Conservation (phyloP, 2,888 invertebrate species). For the Lasioglossum malachurum region DNA sequence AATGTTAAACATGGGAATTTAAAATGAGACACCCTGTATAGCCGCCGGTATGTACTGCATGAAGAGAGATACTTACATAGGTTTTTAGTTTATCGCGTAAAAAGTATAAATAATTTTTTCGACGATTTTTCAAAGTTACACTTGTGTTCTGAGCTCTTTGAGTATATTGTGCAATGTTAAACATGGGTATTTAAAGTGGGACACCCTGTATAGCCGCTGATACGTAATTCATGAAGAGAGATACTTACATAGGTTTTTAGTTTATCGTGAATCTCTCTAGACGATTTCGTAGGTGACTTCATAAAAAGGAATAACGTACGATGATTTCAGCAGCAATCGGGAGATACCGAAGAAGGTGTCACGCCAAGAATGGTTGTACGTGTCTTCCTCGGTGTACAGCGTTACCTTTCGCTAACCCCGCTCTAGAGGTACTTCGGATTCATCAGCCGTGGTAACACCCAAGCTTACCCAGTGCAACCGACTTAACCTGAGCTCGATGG, state of each 20-base stretch:
- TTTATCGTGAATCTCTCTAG: neutral
- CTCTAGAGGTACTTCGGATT: slow-evolving; percentile 55
- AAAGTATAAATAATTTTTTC: too few relatives aligned
- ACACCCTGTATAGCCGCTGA: too few relatives aligned
- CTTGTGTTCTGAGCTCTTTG: too few relatives aligned
- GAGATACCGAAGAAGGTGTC: neutral
- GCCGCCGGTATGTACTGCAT: too few relatives aligned
- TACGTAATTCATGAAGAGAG: too few relatives aligned
- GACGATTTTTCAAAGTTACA: too few relatives aligned
- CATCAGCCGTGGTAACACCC: slow-evolving; percentile 67
- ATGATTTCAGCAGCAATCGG: neutral
- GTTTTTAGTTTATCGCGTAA: too few relatives aligned
- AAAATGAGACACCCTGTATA: too few relatives aligned
- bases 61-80: too few relatives aligned
- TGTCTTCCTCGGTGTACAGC: slow-evolving; percentile 7
- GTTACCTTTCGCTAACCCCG: slow-evolving; percentile 49
- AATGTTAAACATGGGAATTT: too few relatives aligned
- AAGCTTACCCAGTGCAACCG: slow-evolving; percentile 57
- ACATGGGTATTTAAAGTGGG: too few relatives aligned
- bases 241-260: neutral
- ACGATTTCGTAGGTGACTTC: neutral
- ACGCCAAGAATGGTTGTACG: neutral
- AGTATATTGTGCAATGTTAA: too few relatives aligned
- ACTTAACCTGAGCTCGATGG: slow-evolving; percentile 65
- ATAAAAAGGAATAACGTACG: neutral